phyloP scores from a whole-genome alignment of 2,113 vertebrate genomes.

The Pogona vitticeps region DNA sequence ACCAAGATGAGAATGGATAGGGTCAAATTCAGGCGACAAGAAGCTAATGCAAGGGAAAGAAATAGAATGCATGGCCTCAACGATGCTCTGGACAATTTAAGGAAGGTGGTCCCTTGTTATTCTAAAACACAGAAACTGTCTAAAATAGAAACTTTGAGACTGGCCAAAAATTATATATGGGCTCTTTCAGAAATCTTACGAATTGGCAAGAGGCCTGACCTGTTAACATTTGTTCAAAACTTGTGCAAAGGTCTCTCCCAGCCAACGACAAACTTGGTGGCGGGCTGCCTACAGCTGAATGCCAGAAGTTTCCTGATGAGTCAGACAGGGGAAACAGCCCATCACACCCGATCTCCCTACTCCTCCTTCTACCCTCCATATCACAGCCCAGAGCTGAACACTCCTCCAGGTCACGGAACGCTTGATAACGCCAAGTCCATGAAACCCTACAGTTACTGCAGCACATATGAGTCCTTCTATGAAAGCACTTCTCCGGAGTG shows the following conservation, averaged over 20 bases:
- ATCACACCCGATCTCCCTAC: conserved; percentile 88
- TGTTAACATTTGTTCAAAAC: conserved; percentile 96
- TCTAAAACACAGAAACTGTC: conserved; percentile 99
- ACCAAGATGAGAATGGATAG: conserved; percentile 87
- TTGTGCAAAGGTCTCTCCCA: conserved; percentile 98
- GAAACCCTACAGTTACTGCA: conserved; percentile 93
- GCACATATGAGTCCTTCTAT: conserved; percentile 93
- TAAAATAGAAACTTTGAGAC: conserved; percentile 97
- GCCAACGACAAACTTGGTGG: conserved; percentile 98
- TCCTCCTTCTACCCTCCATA: conserved; percentile 90
- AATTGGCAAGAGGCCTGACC: conserved; percentile 94
- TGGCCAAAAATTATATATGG: conserved; percentile 99
- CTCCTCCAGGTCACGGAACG: conserved; percentile 86
- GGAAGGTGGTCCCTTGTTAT: conserved; percentile 98
- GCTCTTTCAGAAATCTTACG: conserved; percentile 97
- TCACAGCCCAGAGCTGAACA: conserved; percentile 88
- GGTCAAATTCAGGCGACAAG: conserved; percentile 90
- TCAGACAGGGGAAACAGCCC: conserved; percentile 88
- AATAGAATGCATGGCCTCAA: conserved; percentile 97
- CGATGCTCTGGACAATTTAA: conserved; percentile 93
- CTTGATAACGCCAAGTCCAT: conserved; percentile 90
- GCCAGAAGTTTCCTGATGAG: conserved; percentile 95
- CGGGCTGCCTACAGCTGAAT: conserved; percentile 98
- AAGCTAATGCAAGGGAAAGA: conserved; percentile 94
- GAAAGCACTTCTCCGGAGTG: conserved; percentile 93